Evolutionary conservation across 2,797 vertebrate species (phyloP), one percentile per base, ranked within the genome.

Genomic region (Mormyrus proboscirostris): DNA sequence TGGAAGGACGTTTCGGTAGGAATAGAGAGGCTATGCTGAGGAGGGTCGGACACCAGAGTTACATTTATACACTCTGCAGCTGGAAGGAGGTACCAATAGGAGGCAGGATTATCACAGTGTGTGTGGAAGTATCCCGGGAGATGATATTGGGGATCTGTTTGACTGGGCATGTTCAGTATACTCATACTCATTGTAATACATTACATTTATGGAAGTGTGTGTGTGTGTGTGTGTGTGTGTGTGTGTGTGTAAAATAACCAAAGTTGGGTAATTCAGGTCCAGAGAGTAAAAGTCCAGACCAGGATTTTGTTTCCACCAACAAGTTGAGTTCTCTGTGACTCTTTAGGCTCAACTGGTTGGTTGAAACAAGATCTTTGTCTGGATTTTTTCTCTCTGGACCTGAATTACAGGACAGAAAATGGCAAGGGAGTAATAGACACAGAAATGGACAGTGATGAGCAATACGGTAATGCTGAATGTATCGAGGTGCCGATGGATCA

Each of bases 21-120:
- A 69, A 73, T 91, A 88, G 89, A 59, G 22, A 86, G 92, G 92
- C 91, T 92, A 96, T 96, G 96, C 93, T 95, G 85, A 95, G 92
- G 89, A 92, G 93, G 93, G 91, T 96, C 92, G 96, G 95, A 29
- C 95, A 93, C 89, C 93, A 92, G 88, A 95, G 94, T 79, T 94
- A 94, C 89, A 90, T 95, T 93, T 95, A 93, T 94, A 94, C 92
- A 91, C 89, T 96, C 29, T 92, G 91, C 92, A 88, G 89, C 91
- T 93, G 91, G 86, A 91, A 92, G 53, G 92, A 95, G 95, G 95
- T 96, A 91, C 90, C 90, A 1, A n/a, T n/a, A 25, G 90, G 3
- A 9, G 53, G 83, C 16, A 44, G 29, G 22, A 3, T 76, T 33
- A 59, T 57, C 88, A n/a, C 22, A 9, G 55, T 55, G 22, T 33